Evolutionary conservation across 2,888 invertebrate species (phyloP).

Genomic region (Salticus scenicus): DNA sequence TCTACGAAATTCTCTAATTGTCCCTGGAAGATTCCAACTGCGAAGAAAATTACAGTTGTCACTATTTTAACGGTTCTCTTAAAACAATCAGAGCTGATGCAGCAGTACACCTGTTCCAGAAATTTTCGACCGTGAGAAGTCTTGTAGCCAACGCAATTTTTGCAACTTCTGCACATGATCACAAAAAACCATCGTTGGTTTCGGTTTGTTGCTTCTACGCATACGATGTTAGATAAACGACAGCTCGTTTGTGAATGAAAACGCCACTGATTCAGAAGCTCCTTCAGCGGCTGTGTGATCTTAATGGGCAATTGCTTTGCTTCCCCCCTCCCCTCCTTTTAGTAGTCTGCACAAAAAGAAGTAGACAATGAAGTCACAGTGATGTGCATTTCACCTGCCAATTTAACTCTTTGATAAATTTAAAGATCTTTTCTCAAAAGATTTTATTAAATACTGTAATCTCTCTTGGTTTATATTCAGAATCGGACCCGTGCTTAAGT

Average conservation of each 20-base stretch:
- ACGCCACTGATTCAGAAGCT: neutral
- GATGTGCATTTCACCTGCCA: neutral
- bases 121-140: slow-evolving; percentile 8
- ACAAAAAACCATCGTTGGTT: neutral
- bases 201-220: neutral
- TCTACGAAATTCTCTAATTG: neutral
- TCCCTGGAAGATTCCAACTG: slow-evolving; percentile 1
- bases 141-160: neutral
- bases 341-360: neutral
- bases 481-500: no score
- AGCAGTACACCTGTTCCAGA: slow-evolving; percentile 1
- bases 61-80: neutral
- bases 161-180: neutral
- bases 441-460: no score
- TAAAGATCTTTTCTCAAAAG: no score
- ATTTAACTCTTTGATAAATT: neutral
- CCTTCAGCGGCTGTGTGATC: neutral
- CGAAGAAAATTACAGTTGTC: slow-evolving; percentile 2
- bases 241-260: neutral
- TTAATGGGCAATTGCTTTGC: neutral
- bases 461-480: no score
- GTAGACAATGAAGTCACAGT: neutral
- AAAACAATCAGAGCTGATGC: neutral
- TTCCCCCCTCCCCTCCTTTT: no score
- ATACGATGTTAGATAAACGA: neutral